Evolutionary conservation across 2,113 vertebrate species (phyloP), one percentile per base, ranked within the genome.

Genomic region (Brachypodius melanocephalos): DNA sequence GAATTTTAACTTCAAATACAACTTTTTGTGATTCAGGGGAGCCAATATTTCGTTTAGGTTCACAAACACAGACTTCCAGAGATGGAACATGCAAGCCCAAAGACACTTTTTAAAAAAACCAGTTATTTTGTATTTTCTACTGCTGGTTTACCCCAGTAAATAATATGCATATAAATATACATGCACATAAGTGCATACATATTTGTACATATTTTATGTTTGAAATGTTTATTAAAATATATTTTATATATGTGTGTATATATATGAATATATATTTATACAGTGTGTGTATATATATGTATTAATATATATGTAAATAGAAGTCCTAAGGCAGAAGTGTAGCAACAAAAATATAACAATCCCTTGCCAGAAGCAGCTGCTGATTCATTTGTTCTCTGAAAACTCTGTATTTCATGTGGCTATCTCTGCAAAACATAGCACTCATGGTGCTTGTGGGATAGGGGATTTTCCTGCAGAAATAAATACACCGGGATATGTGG

Each of bases 381-480:
- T 96, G 89, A 38, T 43, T 91, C 36, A 85, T 72, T 55, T 69
- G 58, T 74, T 95, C 76, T 90, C 40, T 46, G 67, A 95, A 96
- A 96, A 79, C 54, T 48, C 31, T 55, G 58, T 69, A 67, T 95
- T 97, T 95, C 87, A 73, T 3, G 13, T 12, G 66, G 75, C 36
- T 90, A 85, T 93, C 79, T 91, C 72, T 97, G 77, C 28, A 96
- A 96, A 92, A 90, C 45, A 54, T 6, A 46, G 65, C 57, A 57
- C 62, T 89, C 83, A 38, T 7, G 75, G 72, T 28, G 68, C 95
- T 93, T 91, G 40, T 88, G 94, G 96, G 91, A 92, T 17, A 63
- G 54, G 92, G 61, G 22, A 90, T 90, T 95, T 94, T 90, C 57
- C 78, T 55, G 48, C 59, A 92, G 84, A 95, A 97, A 71, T 73